A percentile compares a stretch with the other conserved stretches of the same genome.
These are phyloP conservation scores for Scylla paramamosain DNA, from an alignment of 1,140 invertebrate genomes.

Conservation along the genomic window DNA sequence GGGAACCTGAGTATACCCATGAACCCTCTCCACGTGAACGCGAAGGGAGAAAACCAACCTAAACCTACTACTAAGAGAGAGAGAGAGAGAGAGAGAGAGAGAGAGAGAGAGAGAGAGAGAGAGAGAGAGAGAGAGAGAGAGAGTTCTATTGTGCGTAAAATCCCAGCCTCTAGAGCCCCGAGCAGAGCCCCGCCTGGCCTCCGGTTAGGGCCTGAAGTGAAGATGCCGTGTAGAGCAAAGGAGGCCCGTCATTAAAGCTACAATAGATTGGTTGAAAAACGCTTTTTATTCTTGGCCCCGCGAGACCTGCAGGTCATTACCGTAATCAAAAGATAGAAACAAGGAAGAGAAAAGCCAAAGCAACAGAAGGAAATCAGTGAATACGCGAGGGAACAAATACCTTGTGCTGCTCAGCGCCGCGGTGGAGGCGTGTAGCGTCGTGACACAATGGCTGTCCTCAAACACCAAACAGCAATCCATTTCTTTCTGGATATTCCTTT, in stretches of 20 bases:
- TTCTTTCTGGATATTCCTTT: no score
- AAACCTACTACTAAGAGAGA: not conserved
- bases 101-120: not conserved
- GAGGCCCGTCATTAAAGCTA: not conserved
- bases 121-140: not conserved
- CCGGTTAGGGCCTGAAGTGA: not conserved
- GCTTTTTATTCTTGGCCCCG: not conserved
- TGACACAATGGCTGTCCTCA: no score
- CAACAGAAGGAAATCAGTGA: not conserved
- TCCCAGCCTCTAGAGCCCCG: not conserved
- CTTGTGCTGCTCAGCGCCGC: not conserved
- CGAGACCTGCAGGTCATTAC: not conserved
- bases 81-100: not conserved
- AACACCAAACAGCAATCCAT: no score
- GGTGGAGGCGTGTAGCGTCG: no score
- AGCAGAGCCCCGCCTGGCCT: not conserved
- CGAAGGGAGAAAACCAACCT: no score
- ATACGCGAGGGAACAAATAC: not conserved
- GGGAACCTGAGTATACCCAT: no score
- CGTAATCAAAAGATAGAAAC: constrained; percentile 2
- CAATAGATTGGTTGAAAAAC: not conserved
- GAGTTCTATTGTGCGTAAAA: not conserved
- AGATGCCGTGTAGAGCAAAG: not conserved
- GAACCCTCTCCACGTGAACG: no score
- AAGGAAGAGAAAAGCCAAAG: not conserved